Percentiles rank a stretch among this genome's conserved stretches.
Conservation (phyloP, 2,113 vertebrate species). For the Peromyscus leucopus region DNA sequence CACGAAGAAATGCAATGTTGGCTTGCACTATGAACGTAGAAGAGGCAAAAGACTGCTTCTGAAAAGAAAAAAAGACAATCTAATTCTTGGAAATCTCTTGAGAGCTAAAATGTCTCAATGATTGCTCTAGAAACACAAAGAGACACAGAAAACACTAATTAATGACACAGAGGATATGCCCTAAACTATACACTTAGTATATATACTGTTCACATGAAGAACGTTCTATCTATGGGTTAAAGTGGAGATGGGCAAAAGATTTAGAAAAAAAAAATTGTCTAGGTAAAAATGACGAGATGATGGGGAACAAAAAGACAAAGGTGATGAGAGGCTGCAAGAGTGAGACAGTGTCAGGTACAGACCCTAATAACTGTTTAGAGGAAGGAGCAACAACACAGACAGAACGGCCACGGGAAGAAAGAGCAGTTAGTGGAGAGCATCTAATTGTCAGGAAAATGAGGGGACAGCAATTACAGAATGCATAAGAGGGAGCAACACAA, state of each 20-base stretch:
- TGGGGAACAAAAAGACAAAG: not conserved
- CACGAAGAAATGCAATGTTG: not conserved
- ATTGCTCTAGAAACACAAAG: not conserved
- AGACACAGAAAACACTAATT: not conserved
- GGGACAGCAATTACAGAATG: not conserved
- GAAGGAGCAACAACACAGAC: not conserved
- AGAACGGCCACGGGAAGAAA: not conserved
- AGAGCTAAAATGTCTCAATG: not conserved
- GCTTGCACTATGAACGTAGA: not conserved
- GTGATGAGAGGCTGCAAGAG: not conserved
- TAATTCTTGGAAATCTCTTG: not conserved
- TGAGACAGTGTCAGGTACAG: not conserved
- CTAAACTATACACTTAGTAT: not conserved
- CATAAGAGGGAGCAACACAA: not conserved
- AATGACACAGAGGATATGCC: not conserved
- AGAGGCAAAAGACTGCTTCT: not conserved
- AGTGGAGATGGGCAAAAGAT: not conserved
- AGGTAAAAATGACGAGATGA: not conserved
- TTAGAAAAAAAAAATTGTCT: slow-evolving; percentile 39
- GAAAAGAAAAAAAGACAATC: not conserved
- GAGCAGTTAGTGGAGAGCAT: not conserved
- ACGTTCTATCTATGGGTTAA: not conserved
- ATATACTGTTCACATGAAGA: not conserved
- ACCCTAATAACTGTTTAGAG: not conserved
- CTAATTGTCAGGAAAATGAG: not conserved